phyloP scores from a whole-genome alignment of 2,113 vertebrate species.

The Crypturellus undulatus region DNA sequence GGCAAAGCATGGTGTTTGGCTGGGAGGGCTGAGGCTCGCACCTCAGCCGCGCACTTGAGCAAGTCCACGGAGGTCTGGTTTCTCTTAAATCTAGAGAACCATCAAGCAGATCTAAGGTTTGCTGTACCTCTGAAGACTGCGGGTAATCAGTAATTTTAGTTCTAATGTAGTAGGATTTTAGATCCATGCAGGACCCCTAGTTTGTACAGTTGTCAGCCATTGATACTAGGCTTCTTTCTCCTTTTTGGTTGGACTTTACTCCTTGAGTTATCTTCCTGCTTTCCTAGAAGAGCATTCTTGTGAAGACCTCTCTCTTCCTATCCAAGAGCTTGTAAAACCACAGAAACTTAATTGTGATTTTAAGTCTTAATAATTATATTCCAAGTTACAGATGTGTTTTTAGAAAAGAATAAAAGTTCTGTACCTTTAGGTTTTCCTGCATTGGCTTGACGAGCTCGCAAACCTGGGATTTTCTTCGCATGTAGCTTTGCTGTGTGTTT shows the following conservation, averaged over 20 bases:
- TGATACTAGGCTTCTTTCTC: not conserved
- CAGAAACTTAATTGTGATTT: slow-evolving; percentile 42
- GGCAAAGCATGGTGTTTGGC: not conserved
- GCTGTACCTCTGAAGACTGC: accelerated
- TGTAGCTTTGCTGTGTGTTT: not conserved
- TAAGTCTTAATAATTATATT: slow-evolving; percentile 59
- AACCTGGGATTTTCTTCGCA: slow-evolving; percentile 47
- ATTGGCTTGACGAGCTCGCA: slow-evolving; percentile 17
- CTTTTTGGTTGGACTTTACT: not conserved
- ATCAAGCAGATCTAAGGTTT: accelerated
- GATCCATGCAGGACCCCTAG: accelerated
- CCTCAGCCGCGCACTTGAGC: too few species aligned
- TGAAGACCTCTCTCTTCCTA: not conserved
- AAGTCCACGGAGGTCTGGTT: accelerated
- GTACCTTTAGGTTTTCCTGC: slow-evolving; percentile 40
- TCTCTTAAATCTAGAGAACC: not conserved
- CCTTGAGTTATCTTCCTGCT: accelerated
- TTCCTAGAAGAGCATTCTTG: not conserved
- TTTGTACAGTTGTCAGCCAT: not conserved
- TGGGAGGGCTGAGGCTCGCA: not conserved
- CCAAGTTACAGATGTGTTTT: slow-evolving; percentile 42
- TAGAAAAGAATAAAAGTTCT: slow-evolving; percentile 14
- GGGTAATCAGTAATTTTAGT: not conserved
- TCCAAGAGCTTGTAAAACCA: slow-evolving; percentile 9
- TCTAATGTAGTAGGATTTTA: accelerated